phyloP scores from a whole-genome alignment of 2,113 vertebrate genomes.

The Anguilla rostrata region DNA sequence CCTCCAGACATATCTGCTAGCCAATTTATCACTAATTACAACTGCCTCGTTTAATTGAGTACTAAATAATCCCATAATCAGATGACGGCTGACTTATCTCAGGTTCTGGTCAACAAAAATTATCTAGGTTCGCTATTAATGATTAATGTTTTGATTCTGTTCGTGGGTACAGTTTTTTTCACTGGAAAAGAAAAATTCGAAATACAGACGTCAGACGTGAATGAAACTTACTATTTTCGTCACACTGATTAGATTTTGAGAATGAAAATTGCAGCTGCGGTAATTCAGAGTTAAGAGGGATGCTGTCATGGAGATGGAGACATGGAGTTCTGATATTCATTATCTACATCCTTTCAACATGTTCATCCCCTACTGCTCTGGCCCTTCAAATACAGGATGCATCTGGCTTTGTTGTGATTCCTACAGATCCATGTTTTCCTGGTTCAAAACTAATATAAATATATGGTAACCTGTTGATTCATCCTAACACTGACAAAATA shows the following conservation, averaged over 20 bases:
- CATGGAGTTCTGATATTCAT: neutral
- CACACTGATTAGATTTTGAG: neutral
- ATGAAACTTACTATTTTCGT: neutral
- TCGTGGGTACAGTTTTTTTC: neutral
- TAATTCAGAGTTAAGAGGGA: neutral
- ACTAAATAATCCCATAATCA: neutral
- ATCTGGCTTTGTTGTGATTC: constrained; percentile 14
- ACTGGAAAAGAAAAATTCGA: neutral
- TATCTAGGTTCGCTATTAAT: neutral
- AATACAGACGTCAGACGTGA: neutral
- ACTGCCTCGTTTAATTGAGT: neutral
- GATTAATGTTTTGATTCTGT: neutral
- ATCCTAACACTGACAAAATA: neutral
- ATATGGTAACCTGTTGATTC: neutral
- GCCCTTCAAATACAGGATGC: constrained; percentile 20
- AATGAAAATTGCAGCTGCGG: neutral
- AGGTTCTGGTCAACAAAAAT: neutral
- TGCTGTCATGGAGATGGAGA: neutral
- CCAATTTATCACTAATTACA: neutral
- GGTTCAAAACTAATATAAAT: neutral
- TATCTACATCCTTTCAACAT: neutral
- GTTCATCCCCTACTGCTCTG: neutral
- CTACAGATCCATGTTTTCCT: neutral
- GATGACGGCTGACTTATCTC: neutral
- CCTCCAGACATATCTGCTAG: neutral